Evolutionary conservation across 2,113 vertebrate genomes (phyloP), one percentile per base, ranked within the genome.

Genomic region (Vulpes vulpes): DNA sequence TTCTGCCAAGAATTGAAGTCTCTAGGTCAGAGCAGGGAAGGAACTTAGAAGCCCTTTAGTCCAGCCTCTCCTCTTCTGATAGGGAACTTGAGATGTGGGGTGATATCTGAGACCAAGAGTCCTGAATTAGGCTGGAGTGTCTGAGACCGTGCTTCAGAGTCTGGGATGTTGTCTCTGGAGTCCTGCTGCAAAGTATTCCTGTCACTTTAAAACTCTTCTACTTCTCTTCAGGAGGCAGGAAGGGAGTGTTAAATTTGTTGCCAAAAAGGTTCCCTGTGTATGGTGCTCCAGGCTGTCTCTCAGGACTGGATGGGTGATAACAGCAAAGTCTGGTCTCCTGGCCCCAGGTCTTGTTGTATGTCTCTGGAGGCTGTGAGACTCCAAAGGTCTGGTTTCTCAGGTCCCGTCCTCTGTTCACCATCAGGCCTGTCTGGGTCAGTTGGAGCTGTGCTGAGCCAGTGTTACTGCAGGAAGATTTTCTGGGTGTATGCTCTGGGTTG

Each of bases 61-160:
- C 74, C 69, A 92, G 17, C 64, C 35, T 97, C 81, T 94, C 62
- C 43, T 93, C 67, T 97, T 97, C 73, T 95, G 69, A 71, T 83
- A 64, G 69, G 73, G 67, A 97, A 96, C 69, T 69, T 92, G 84
- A 97, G 84, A 94, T 82, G 49, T 84, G 76, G 59, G 59, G 91
- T 96, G 96, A 96, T 83, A 97, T 95, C 38, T 10, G 91, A 97
- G 79, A 73, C 35, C 43, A 49, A 62, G 30, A 30, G 59, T 87
- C 20, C 60, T 92, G 65, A 91, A 60, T 96, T 89, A 89, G 67
- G 80, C 64, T 93, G 89, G 20, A 81, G 69, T 92, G 9, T 71
- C 79, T 79, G 49, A 76, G 85, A 59, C 69, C 11, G 87, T 65
- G n/a, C 64, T 71, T 93, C 49, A 81, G 71, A 87, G 85, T 65